phyloP scores from a whole-genome alignment of 2,888 invertebrate genomes.

The Kryphioiulus occultus region DNA sequence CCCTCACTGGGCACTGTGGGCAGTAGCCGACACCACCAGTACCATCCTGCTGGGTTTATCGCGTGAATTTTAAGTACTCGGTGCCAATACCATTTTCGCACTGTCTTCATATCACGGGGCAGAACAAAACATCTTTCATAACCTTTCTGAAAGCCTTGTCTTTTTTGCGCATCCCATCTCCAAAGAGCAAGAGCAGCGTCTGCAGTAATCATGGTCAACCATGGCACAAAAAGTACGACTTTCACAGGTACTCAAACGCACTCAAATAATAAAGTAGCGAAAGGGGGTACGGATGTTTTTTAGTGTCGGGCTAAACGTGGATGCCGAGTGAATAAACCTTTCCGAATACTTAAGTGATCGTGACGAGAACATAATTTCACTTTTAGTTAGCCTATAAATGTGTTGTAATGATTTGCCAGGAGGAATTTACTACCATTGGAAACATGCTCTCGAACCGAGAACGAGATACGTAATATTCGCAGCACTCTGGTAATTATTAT shows the following conservation, averaged over 20 bases:
- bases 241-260: not conserved
- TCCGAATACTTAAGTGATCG: not conserved
- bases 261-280: conserved; percentile 9
- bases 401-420: conserved; percentile 25
- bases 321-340: not conserved
- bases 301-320: not conserved
- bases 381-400: conserved; percentile 20
- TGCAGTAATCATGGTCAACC: not conserved
- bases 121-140: conserved; percentile 22
- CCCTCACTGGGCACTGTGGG: conserved; percentile 14
- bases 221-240: not conserved
- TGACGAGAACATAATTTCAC: conserved; percentile 25
- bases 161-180: not conserved
- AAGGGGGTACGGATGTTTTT: conserved; percentile 7
- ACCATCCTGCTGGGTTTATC: not conserved
- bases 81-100: not conserved
- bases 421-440: not conserved
- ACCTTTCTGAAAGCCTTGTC: not conserved
- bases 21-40: not conserved
- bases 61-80: not conserved
- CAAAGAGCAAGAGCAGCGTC: not conserved
- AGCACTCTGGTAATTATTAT: not conserved
- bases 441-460: not conserved
- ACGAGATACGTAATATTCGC: not conserved
- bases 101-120: not conserved